Evolutionary conservation across 2,113 vertebrate genomes (phyloP), one percentile per base, ranked within the genome.

Genomic region (Phylloscopus trochilus): DNA sequence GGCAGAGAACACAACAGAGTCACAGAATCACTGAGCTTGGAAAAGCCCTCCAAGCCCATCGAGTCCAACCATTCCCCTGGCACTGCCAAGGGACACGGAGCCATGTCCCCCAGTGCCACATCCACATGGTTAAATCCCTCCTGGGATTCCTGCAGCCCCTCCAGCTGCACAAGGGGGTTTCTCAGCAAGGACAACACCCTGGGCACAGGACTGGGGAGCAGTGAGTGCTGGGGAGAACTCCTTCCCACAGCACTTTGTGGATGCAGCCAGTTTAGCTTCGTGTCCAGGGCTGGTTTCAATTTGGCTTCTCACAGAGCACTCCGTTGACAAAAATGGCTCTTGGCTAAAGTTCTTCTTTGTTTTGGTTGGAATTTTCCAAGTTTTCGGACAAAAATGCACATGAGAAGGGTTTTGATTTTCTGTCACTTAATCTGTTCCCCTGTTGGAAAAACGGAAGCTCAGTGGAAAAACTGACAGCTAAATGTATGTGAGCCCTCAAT

Each of bases 311-410:
- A 31, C 69, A 73, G 56, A 93, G 69, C 7, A 1, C 63, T 95
- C 78, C 27, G 15, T 66, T 72, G 93, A 94, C 95, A 88, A 93
- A 96, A 96, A 94, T 68, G 93, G 52, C 90, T 96, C 83, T 81
- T 90, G 93, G 92, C 88, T 88, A 49, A 89, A 89, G 39, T 24
- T 56, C 26, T 83, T 52, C 66, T 94, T 93, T 75, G 85, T 78
- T 92, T 96, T 74, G 68, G 60, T 87, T 73, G 85, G 86, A 93
- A 89, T 94, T 93, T 95, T 90, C 80, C 49, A 55, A 53, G 59
- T 79, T 55, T 95, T 87, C 3, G 37, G 79, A 35, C 51, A 86
- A 89, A 93, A 94, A 84, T 5, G 53, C 49, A 68, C 39, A 49
- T 0, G 6, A 82, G 35, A 52, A 84, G 24, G 46, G 44, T 35